Evolutionary conservation across 2,113 vertebrate genomes (phyloP).

Genomic region (Capricornis sumatraensis): DNA sequence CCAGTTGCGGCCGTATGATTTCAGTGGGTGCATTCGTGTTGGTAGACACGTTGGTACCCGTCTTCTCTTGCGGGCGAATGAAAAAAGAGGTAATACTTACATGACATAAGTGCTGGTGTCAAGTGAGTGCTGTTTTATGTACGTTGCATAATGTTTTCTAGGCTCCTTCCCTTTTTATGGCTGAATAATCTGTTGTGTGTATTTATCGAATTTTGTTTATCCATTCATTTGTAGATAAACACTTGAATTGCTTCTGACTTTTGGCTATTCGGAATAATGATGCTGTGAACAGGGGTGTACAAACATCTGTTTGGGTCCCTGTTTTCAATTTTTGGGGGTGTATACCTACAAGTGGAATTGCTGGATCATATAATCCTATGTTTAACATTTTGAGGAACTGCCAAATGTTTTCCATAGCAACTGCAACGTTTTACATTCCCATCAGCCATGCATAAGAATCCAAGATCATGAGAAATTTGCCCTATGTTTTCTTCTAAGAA

Average conservation of each 20-base stretch:
- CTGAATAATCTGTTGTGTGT: not conserved
- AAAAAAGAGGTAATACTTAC: not conserved
- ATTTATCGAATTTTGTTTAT: not conserved
- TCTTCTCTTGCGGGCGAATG: rapidly evolving
- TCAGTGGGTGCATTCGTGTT: not conserved
- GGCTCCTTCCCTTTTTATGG: not conserved
- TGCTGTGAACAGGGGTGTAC: not conserved
- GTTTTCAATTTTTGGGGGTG: not conserved
- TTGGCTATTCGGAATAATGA: not conserved
- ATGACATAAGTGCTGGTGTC: not conserved
- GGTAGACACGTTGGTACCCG: not conserved
- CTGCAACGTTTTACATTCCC: not conserved
- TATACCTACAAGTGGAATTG: not conserved
- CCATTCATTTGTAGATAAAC: not conserved
- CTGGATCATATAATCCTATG: not conserved
- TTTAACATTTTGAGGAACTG: not conserved
- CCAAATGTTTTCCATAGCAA: not conserved
- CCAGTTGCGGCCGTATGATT: not conserved
- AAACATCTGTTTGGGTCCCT: not conserved
- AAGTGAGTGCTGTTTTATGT: not conserved
- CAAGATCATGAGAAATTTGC: not conserved
- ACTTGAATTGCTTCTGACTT: not conserved
- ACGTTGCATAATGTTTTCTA: not conserved
- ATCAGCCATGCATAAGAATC: not conserved
- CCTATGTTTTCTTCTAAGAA: not conserved